Base-by-base conservation (phyloP, 2,797 vertebrate genomes). In the Centroberyx gerrardi region DNA sequence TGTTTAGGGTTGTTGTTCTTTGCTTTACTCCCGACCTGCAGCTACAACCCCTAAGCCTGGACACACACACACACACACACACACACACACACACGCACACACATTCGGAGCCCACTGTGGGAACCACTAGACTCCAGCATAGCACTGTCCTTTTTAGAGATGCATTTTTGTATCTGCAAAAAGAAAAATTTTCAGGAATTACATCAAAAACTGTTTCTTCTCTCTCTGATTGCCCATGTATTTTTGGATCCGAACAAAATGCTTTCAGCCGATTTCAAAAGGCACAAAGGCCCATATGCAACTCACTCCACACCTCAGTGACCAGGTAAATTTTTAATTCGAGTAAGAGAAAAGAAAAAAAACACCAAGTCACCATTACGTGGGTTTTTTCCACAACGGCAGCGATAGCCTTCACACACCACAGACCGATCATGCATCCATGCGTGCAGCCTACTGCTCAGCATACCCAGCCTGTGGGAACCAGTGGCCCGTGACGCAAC, bases 1-100 rank as follows among this genome's bases (percentile, higher is more conserved):
- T 95, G 95, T 87, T 93, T 64, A 46, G 81, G 71, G 79, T 90
- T 94, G 93, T 94, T 94, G 88, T 89, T 86, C 90, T 93, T 93
- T 92, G 87, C 76, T 82, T 88, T 74, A 76, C 81, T 78, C 76
- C 76, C 51, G 70, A 92, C 91, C 88, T 89, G 84, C 82, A 86
- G 89, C 87, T 81, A 64, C 78, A 88, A 62, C 83, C 85, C 78
- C 64, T 87, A 79, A 89, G 82, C 83, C 78, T 68, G 79, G 82
- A 92, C 68, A 87, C 79, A 88, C 75, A 83, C 74, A 66, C 71
- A 65, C 62, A 76, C 27, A 64, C 8, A 68, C 13, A 63, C 54
- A 77, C 59, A 67, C 28, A 84, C 33, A 72, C 38, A 60, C 56
- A 64, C 44, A 63, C 48, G 72, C 49, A 33, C 38, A 56, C 59